Conservation (phyloP, 2,113 vertebrate species). For the Bubo bubo region DNA sequence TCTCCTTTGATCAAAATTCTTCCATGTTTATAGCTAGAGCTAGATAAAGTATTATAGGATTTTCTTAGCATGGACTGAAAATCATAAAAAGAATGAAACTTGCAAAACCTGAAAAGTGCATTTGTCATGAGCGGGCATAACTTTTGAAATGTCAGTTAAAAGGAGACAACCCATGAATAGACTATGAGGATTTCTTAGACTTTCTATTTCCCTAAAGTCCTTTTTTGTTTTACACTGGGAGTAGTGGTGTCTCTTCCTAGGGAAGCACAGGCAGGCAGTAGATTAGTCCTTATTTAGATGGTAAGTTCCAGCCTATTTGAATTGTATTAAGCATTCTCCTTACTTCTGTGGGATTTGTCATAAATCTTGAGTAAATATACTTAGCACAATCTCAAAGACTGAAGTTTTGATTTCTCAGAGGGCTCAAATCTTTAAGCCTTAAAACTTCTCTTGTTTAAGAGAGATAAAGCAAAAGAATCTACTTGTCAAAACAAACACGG, state of each 20-base stretch:
- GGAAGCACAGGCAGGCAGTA: constrained; percentile 46
- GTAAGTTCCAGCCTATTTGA: constrained; percentile 64
- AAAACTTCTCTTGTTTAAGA: constrained; percentile 58
- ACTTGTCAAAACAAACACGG: constrained; percentile 71
- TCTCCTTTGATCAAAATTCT: constrained; percentile 33
- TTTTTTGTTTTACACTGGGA: constrained; percentile 61
- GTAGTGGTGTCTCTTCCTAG: constrained; percentile 38
- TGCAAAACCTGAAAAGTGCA: constrained; percentile 1
- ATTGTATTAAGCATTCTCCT: constrained; percentile 69
- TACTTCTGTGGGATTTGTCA: constrained; percentile 66
- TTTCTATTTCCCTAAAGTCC: constrained; percentile 48
- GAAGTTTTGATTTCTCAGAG: constrained; percentile 69
- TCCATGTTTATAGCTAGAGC: constrained; percentile 15
- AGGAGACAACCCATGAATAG: constrained; percentile 48
- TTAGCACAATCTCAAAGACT: constrained; percentile 53
- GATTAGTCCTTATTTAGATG: constrained; percentile 70
- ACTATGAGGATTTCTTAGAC: constrained; percentile 57
- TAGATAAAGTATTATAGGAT: constrained; percentile 28
- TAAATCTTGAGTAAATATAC: constrained; percentile 70
- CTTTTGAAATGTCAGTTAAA: constrained; percentile 65
- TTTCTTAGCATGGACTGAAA: neutral
- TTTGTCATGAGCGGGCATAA: constrained; percentile 47
- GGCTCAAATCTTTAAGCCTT: constrained; percentile 67
- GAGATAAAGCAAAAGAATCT: constrained; percentile 71
- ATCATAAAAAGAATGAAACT: constrained; percentile 23